Conservation (phyloP, 2,888 invertebrate genomes). For the Urechis unicinctus region DNA sequence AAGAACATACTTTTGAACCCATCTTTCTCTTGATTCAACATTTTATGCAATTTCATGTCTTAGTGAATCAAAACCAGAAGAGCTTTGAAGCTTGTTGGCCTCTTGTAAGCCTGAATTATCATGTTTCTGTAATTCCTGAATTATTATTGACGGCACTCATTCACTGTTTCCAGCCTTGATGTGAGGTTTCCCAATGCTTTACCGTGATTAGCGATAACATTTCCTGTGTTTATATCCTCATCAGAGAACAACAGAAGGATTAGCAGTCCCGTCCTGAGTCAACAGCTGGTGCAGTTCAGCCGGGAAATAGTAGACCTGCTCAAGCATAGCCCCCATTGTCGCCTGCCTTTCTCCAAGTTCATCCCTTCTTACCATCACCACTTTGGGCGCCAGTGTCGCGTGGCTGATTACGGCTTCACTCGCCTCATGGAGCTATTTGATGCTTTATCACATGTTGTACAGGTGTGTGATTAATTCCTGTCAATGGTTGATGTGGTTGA, state of each 20-base stretch:
- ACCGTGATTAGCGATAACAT: neutral
- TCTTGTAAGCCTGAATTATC: too few species aligned
- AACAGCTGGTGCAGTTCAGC: conserved; percentile 73
- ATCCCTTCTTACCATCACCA: conserved; percentile 93
- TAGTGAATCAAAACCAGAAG: too few species aligned
- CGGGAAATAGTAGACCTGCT: conserved; percentile 84
- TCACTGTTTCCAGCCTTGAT: neutral
- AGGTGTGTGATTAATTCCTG: conserved; percentile 58
- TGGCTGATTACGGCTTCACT: conserved; percentile 87
- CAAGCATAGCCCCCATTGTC: conserved; percentile 74
- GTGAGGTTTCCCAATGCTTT: neutral
- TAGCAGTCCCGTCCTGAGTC: conserved; percentile 38
- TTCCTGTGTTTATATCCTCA: too few species aligned
- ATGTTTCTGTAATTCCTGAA: too few species aligned
- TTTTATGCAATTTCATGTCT: too few species aligned
- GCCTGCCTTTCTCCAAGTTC: conserved; percentile 84
- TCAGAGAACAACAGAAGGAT: conserved; percentile 19
- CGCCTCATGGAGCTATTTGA: conserved; percentile 88
- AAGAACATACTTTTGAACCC: too few species aligned
- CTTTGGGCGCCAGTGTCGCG: conserved; percentile 84
- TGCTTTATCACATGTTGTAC: conserved; percentile 63
- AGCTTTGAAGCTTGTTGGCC: too few species aligned
- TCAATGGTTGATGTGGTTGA: neutral
- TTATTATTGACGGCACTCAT: too few species aligned
- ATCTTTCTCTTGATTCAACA: too few species aligned